A percentile compares a stretch with the other conserved stretches of the same genome.
These are phyloP conservation scores for Dicycla oo DNA, from an alignment of 2,888 invertebrate species.

Conservation along the genomic window DNA sequence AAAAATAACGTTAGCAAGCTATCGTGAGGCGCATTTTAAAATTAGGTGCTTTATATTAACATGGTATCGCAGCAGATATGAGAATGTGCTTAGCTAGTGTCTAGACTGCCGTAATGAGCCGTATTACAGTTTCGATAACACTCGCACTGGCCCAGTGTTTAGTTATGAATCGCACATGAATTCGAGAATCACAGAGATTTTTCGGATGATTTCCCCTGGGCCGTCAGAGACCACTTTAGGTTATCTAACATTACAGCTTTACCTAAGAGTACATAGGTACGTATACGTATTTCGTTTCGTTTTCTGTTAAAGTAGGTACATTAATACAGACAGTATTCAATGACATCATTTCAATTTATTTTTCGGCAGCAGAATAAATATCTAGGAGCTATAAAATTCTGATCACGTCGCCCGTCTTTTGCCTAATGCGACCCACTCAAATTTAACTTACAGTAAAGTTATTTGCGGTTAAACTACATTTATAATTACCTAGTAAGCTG, in stretches of 20 bases:
- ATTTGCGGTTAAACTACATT: conserved; percentile 39
- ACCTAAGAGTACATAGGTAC: conserved; percentile 2
- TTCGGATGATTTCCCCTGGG: conserved; percentile 80
- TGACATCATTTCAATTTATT: conserved; percentile 46
- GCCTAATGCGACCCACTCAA: conserved; percentile 43
- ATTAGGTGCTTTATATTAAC: conserved; percentile 23
- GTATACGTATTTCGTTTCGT: conserved; percentile 11
- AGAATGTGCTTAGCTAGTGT: conserved; percentile 60
- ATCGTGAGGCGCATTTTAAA: conserved; percentile 44
- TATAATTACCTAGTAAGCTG: conserved; percentile 31
- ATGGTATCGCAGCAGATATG: conserved; percentile 29
- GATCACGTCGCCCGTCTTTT: conserved; percentile 48
- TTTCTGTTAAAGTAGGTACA: conserved; percentile 31
- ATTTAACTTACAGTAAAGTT: conserved; percentile 29
- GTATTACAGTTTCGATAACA: conserved; percentile 37
- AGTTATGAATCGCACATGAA: conserved; percentile 42
- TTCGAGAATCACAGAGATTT: conserved; percentile 70
- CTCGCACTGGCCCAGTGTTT: conserved; percentile 19
- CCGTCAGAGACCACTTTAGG: conserved; percentile 67
- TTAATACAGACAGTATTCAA: conserved; percentile 19
- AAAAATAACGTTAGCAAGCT: conserved; percentile 40
- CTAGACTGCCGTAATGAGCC: conserved; percentile 57
- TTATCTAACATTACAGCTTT: conserved; percentile 38
- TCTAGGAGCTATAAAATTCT: conserved; percentile 32
- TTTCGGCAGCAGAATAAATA: conserved; percentile 34